A percentile compares a stretch with the other conserved stretches of the same genome.
Conservation (phyloP, 1,140 invertebrate species). For the Homalodisca vitripennis region DNA sequence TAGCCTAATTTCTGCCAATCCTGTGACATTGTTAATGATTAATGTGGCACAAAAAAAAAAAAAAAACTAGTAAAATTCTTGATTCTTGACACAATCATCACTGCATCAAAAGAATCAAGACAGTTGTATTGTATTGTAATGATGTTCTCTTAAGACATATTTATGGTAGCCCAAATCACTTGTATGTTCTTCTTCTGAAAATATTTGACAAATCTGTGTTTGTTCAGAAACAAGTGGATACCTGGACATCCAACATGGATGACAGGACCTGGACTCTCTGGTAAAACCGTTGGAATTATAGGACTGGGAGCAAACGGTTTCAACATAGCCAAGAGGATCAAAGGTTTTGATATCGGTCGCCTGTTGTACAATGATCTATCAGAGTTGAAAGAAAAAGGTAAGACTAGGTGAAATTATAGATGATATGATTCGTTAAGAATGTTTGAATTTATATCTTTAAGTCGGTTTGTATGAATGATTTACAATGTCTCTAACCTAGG, state of each 20-base stretch:
- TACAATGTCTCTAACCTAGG: neutral
- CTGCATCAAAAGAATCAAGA: too few species aligned
- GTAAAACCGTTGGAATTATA: constrained; percentile 69
- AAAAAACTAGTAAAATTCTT: too few species aligned
- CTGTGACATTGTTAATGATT: too few species aligned
- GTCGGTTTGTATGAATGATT: neutral
- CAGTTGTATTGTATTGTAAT: too few species aligned
- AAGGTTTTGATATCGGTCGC: constrained; percentile 64
- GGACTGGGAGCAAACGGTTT: constrained; percentile 78
- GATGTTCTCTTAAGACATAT: too few species aligned
- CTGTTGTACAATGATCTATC: constrained; percentile 72
- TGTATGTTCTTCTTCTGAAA: constrained; percentile 1
- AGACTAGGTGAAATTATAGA: neutral
- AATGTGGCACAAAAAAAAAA: too few species aligned
- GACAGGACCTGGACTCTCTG: neutral
- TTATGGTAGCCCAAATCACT: neutral
- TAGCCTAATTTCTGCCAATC: too few species aligned
- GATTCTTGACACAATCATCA: too few species aligned
- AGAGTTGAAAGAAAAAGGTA: constrained; percentile 46
- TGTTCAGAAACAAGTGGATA: constrained; percentile 60
- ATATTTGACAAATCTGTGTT: neutral
- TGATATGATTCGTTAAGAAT: neutral
- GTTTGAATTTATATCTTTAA: neutral
- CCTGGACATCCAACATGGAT: constrained; percentile 57
- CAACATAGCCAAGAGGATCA: constrained; percentile 64